Evolutionary conservation across 53 echinoderm and acorn worm species (phyloP).

Genomic region (Crossaster papposus): DNA sequence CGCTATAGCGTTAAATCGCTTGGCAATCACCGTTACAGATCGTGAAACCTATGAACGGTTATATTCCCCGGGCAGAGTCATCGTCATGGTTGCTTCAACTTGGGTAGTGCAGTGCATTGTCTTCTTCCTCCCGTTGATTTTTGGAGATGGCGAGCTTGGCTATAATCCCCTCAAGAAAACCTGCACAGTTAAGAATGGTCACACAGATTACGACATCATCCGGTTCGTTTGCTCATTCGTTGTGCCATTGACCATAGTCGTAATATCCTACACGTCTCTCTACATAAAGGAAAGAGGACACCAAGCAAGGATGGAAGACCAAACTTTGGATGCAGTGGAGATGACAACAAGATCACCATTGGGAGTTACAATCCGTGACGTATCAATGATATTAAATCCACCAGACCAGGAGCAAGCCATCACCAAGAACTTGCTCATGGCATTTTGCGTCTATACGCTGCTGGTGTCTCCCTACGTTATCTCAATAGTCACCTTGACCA

Average conservation of each 20-base stretch:
- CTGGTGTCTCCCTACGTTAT: constrained; percentile 37
- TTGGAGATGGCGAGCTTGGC: neutral
- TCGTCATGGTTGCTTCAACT: constrained; percentile 48
- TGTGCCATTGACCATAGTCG: constrained; percentile 16
- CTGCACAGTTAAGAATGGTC: constrained; percentile 28
- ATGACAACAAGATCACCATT: neutral
- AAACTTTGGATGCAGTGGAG: neutral
- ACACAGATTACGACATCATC: neutral
- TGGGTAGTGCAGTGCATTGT: constrained; percentile 49
- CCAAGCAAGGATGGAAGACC: neutral
- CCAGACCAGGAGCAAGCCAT: constrained; percentile 38
- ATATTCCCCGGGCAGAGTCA: constrained; percentile 41
- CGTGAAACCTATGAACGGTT: constrained; percentile 34
- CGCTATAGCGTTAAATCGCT: constrained; percentile 53
- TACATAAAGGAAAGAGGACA: constrained; percentile 4
- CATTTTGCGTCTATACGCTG: constrained; percentile 20
- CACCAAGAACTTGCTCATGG: constrained; percentile 46
- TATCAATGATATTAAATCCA: neutral
- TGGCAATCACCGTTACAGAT: constrained; percentile 46
- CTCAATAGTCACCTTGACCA: neutral
- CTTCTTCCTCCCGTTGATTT: neutral
- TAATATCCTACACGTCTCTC: constrained; percentile 34
- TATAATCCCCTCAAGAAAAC: constrained; percentile 14
- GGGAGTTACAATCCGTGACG: neutral
- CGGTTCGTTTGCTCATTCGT: neutral